Evolutionary conservation across 1,140 invertebrate genomes (phyloP).

Genomic region (Cydia pomonella): DNA sequence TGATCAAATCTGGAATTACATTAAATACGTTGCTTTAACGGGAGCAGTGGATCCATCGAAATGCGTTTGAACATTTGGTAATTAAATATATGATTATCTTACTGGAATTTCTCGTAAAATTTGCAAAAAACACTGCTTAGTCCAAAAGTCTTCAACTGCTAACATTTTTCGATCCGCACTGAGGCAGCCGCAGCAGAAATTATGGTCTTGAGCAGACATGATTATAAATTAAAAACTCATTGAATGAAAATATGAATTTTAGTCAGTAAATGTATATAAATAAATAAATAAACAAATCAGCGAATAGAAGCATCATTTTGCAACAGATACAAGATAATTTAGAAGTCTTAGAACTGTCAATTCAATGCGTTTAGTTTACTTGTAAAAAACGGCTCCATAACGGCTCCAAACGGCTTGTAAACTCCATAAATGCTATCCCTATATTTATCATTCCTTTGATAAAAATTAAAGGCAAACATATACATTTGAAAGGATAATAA

Average conservation of each 20-base stretch:
- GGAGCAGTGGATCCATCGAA: background rate
- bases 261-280: background rate
- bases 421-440: too few species aligned
- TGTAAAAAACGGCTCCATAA: too few species aligned
- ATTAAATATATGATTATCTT: conserved; percentile 31
- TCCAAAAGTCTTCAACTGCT: conserved; percentile 44
- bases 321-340: background rate
- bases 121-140: conserved; percentile 55
- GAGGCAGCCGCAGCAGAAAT: conserved; percentile 57
- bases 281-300: conserved; percentile 21
- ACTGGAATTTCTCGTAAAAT: conserved; percentile 56
- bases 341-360: background rate
- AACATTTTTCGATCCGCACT: conserved; percentile 54
- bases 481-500: too few species aligned
- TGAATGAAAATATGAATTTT: background rate
- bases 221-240: background rate
- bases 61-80: background rate
- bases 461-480: too few species aligned
- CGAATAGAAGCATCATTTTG: background rate
- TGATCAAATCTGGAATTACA: background rate
- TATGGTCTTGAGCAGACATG: conserved; percentile 17
- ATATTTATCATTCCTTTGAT: too few species aligned
- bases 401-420: too few species aligned
- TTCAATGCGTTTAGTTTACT: background rate
- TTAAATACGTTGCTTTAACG: background rate